Conservation (phyloP, 2,113 vertebrate genomes). For the Cisticola juncidis region DNA sequence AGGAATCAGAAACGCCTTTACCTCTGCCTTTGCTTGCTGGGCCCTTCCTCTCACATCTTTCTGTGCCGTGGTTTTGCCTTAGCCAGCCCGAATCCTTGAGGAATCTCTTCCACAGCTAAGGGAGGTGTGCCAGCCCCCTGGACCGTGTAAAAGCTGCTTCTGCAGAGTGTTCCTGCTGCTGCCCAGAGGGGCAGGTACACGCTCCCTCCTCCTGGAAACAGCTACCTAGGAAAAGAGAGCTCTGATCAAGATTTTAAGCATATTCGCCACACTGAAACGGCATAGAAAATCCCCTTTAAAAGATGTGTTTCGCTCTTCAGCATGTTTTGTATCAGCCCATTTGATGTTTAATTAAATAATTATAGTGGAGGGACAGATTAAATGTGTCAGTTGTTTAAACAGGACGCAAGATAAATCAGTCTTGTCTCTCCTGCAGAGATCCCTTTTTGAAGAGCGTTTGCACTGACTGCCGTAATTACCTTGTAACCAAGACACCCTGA, state of each 20-base stretch:
- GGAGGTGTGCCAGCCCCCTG: fast-evolving
- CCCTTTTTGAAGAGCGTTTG: not conserved
- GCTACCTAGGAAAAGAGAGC: not conserved
- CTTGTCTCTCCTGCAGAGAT: not conserved
- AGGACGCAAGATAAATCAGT: not conserved
- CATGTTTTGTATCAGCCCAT: fast-evolving
- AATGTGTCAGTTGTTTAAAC: not conserved
- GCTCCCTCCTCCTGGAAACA: not conserved
- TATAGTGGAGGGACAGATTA: not conserved
- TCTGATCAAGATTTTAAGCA: not conserved
- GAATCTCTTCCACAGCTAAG: not conserved
- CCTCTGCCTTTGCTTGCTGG: not conserved
- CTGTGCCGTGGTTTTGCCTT: not conserved
- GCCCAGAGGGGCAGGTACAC: fast-evolving
- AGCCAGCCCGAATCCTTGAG: not conserved
- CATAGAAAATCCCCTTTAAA: not conserved
- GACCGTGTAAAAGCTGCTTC: fast-evolving
- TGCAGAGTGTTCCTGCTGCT: not conserved
- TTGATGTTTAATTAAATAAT: not conserved
- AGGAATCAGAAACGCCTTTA: not conserved
- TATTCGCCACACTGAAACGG: not conserved
- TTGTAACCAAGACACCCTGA: not conserved
- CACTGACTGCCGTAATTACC: not conserved
- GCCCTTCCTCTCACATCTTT: not conserved
- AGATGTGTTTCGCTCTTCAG: not conserved